Conservation (phyloP, 2,797 vertebrate genomes). For the Acanthurus tractus region DNA sequence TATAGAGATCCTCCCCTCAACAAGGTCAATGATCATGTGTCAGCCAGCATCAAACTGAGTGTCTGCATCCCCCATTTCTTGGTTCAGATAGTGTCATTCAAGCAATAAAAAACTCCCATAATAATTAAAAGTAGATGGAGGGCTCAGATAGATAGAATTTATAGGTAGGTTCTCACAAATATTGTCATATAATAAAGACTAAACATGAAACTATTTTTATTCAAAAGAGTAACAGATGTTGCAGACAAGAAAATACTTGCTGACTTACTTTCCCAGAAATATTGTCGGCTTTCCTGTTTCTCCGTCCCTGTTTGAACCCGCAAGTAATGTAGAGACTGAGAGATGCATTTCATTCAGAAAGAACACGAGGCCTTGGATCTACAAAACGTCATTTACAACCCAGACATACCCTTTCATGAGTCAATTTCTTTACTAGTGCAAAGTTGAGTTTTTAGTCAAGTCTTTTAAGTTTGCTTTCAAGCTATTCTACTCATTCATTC, state of each 20-base stretch:
- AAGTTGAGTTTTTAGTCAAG: slow-evolving; percentile 1
- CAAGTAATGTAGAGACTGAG: not conserved
- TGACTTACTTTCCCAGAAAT: not conserved
- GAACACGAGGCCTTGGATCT: not conserved
- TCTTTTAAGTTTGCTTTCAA: slow-evolving; percentile 7
- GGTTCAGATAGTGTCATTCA: not conserved
- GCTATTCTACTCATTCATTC: slow-evolving; percentile 18
- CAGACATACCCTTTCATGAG: not conserved
- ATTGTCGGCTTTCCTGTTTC: not conserved
- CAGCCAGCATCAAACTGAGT: not conserved
- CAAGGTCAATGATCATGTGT: not conserved
- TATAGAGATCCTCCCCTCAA: not conserved
- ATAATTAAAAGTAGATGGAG: no score
- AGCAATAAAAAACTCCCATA: not conserved
- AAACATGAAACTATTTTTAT: not conserved
- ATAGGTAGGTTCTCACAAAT: not conserved
- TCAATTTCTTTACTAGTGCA: not conserved
- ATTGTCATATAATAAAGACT: not conserved
- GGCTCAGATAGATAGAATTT: not conserved
- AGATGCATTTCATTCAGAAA: not conserved
- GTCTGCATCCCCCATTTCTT: not conserved
- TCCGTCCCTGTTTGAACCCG: not conserved
- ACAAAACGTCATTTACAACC: not conserved
- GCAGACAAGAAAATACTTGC: not conserved
- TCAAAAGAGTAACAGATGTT: not conserved